Base-by-base conservation (phyloP, 2,888 invertebrate genomes). In the Dryomyza anilis region DNA sequence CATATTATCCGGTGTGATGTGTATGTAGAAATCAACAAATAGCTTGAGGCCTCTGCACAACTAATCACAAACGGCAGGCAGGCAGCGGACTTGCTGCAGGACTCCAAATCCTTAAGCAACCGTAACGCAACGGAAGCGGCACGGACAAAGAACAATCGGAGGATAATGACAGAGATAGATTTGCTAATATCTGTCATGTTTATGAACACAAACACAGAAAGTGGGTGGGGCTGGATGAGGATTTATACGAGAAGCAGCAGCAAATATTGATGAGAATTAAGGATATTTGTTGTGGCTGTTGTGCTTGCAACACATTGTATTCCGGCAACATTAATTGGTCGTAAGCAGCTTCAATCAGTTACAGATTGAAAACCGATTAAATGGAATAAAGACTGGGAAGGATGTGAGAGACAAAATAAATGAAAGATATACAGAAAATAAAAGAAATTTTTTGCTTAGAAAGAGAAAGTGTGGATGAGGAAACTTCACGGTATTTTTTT, bases 141-240 rank as follows among this genome's bases (percentile, higher is more conserved):
- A 14, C 46, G 30, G 58, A 67, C 64, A 69, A 68, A 50, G 71
- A 71, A 76, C 79, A 81, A 82, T 82, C 81, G 79, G 80, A 80
- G 74, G 78, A 80, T 80, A 81, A 82, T 82, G 81, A 82, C 81
- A 82, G 79, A 81, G 81, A 81, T 81, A 78, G 82, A 81, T 81
- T 81, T 81, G 75, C 76, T 76, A 78, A 82, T 81, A 82, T 81
- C 79, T 80, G 81, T 82, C 81, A 81, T 80, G 80, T 80, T 70
- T 76, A 76, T 72, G 72, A 70, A 76, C 74, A 74, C 73, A 72
- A 8, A 52, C 45, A 56, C n/a, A 27, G 14, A 56, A 12, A 46
- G 23, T 56, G 45, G 39, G 12, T 33, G 25, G 30, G n/a, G 48
- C 25, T n/a, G 21, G n/a, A 25, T 19, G 21, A 29, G 12, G 19